Conservation (phyloP, 2,113 vertebrate genomes). For the Epinephelus fuscoguttatus region DNA sequence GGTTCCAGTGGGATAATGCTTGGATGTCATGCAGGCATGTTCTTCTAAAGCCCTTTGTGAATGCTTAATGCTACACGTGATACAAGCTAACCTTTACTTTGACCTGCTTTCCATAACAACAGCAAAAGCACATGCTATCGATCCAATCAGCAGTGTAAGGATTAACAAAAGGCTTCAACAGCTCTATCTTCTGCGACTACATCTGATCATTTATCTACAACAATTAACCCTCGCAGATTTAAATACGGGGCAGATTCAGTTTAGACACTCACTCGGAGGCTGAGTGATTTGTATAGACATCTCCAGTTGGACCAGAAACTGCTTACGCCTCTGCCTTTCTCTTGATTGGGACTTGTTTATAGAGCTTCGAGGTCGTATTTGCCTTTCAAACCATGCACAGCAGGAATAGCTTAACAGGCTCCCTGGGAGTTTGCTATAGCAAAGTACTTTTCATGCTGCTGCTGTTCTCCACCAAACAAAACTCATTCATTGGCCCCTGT, state of each 20-base stretch:
- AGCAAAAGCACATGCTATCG: slow-evolving; percentile 19
- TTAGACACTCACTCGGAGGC: neutral
- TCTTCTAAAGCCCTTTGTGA: slow-evolving; percentile 36
- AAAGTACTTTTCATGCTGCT: slow-evolving; percentile 73
- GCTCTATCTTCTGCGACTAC: neutral
- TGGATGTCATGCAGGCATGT: slow-evolving; percentile 18
- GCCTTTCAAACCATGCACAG: slow-evolving; percentile 58
- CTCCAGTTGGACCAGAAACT: slow-evolving; percentile 8
- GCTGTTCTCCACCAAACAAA: slow-evolving; percentile 57
- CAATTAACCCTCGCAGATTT: slow-evolving; percentile 6
- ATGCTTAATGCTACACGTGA: slow-evolving; percentile 26
- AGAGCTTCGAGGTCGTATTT: slow-evolving; percentile 55
- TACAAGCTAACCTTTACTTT: slow-evolving; percentile 18
- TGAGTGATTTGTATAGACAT: neutral
- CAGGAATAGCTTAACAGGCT: slow-evolving; percentile 61
- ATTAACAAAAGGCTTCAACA: slow-evolving; percentile 11
- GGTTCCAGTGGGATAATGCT: slow-evolving; percentile 7
- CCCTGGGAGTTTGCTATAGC: slow-evolving; percentile 51
- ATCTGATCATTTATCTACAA: slow-evolving; percentile 13
- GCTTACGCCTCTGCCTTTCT: slow-evolving; percentile 17
- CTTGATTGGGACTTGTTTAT: slow-evolving; percentile 59
- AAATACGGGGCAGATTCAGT: neutral
- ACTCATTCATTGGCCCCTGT: slow-evolving; percentile 22
- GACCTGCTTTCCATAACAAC: slow-evolving; percentile 27
- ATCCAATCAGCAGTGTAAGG: slow-evolving; percentile 17